Evolutionary conservation across 2,113 vertebrate species (phyloP).

Genomic region (Sinocyclocheilus maitianheensis): DNA sequence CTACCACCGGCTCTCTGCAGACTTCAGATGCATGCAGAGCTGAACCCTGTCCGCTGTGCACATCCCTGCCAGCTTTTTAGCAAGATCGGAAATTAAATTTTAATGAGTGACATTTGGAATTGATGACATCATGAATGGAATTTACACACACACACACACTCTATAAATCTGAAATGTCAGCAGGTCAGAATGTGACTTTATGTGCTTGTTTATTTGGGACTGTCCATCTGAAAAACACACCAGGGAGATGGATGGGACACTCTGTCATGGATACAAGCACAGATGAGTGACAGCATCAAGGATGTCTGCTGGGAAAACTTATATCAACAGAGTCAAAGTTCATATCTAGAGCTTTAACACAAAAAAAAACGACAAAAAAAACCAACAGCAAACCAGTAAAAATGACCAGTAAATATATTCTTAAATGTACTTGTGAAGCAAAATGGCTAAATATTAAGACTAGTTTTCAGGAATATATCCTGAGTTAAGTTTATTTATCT

Average conservation of each 20-base stretch:
- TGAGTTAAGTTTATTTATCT: too few species aligned
- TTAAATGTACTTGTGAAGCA: too few species aligned
- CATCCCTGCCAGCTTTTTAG: neutral
- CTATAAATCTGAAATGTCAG: slow-evolving; percentile 20
- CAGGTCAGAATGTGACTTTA: neutral
- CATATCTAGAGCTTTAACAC: neutral
- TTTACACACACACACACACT: neutral
- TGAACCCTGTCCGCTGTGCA: neutral
- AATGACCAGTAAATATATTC: too few species aligned
- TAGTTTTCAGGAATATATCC: too few species aligned
- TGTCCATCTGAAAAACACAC: neutral
- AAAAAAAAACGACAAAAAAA: too few species aligned
- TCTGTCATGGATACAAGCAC: neutral
- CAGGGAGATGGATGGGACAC: neutral
- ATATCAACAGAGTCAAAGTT: neutral
- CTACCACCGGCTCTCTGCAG: neutral
- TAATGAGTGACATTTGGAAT: slow-evolving; percentile 35
- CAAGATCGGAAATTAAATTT: neutral
- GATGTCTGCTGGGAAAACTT: neutral
- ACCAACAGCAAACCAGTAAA: too few species aligned
- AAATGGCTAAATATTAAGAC: too few species aligned
- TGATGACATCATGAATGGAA: slow-evolving; percentile 8
- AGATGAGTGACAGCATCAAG: neutral
- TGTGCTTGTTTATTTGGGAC: neutral
- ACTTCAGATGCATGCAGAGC: neutral